These are phyloP conservation scores for Pelochelys cantorii DNA, from an alignment of 2,797 vertebrate species.

Conservation along the genomic window DNA sequence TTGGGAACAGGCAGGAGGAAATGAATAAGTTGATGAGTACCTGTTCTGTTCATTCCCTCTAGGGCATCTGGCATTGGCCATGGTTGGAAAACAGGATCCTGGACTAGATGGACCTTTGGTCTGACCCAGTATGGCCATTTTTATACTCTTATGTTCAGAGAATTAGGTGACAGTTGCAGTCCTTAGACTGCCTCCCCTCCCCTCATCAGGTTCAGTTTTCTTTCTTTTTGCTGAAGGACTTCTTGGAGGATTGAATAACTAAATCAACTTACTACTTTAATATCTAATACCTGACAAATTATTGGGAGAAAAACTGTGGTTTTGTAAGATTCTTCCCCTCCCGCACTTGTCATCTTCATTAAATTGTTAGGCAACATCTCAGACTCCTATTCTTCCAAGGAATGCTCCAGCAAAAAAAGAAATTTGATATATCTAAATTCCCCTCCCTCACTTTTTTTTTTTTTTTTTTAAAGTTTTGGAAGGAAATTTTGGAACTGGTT, in stretches of 20 bases:
- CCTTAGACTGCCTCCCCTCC: not conserved
- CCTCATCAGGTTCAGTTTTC: not conserved
- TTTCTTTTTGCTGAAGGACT: not conserved
- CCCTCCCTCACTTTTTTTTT: not conserved
- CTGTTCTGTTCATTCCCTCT: no score
- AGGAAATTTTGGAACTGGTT: not conserved
- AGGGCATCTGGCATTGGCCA: no score
- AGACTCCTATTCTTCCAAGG: not conserved
- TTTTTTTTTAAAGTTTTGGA: not conserved
- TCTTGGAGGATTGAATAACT: not conserved
- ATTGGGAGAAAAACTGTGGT: not conserved
- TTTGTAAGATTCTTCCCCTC: not conserved
- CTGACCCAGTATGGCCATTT: no score
- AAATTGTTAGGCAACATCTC: not conserved
- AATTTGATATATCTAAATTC: not conserved
- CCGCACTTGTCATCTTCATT: not conserved
- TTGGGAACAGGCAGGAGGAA: no score
- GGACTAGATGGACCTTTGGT: no score
- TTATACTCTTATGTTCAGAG: no score
- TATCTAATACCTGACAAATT: not conserved
- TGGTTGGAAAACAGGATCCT: no score
- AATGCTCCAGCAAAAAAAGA: not conserved
- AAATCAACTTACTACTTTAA: not conserved
- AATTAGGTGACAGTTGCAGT: not conserved
- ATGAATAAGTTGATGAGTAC: no score